A percentile compares a stretch with the other conserved stretches of the same genome.
These are phyloP conservation scores for Knipowitschia caucasica DNA, from an alignment of 2,797 vertebrate species.

Conservation along the genomic window DNA sequence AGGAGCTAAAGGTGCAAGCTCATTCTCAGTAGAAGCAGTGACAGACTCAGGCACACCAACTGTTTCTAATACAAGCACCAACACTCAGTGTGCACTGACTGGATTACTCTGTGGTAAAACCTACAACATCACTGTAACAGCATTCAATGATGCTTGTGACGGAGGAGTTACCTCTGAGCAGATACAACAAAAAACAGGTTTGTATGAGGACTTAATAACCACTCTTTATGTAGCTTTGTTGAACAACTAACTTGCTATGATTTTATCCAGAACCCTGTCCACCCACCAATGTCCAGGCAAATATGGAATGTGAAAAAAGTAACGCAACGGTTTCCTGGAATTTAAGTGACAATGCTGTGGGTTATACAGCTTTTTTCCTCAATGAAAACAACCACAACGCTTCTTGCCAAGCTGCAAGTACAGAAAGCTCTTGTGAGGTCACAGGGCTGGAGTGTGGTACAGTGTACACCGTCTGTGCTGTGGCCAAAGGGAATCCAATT, in stretches of 20 bases:
- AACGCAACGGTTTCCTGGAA: slow-evolving; percentile 64
- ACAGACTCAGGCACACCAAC: slow-evolving; percentile 14
- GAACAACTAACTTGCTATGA: neutral
- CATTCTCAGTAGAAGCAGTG: slow-evolving; percentile 50
- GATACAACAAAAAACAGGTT: slow-evolving; percentile 56
- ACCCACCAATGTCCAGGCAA: slow-evolving; percentile 59
- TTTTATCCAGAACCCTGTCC: slow-evolving; percentile 67
- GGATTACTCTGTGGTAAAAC: slow-evolving; percentile 62
- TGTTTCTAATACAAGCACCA: slow-evolving; percentile 40
- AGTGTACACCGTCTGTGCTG: slow-evolving; percentile 54
- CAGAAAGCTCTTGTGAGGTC: slow-evolving; percentile 37
- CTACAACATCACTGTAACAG: slow-evolving; percentile 64
- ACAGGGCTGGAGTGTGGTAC: slow-evolving; percentile 57
- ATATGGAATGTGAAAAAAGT: slow-evolving; percentile 46
- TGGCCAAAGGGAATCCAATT: slow-evolving; percentile 49
- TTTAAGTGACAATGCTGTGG: slow-evolving; percentile 51
- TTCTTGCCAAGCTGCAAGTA: slow-evolving; percentile 37
- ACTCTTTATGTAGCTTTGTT: neutral
- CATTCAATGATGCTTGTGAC: slow-evolving; percentile 45
- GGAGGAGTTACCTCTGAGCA: slow-evolving; percentile 30
- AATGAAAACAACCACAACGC: slow-evolving; percentile 26
- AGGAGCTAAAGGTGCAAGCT: slow-evolving; percentile 24
- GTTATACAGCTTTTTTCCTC: slow-evolving; percentile 58
- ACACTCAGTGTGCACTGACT: slow-evolving; percentile 46
- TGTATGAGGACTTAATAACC: too few species aligned